Evolutionary conservation across 2,113 vertebrate genomes (phyloP), one percentile per base, ranked within the genome.

Genomic region (Alligator sinensis): DNA sequence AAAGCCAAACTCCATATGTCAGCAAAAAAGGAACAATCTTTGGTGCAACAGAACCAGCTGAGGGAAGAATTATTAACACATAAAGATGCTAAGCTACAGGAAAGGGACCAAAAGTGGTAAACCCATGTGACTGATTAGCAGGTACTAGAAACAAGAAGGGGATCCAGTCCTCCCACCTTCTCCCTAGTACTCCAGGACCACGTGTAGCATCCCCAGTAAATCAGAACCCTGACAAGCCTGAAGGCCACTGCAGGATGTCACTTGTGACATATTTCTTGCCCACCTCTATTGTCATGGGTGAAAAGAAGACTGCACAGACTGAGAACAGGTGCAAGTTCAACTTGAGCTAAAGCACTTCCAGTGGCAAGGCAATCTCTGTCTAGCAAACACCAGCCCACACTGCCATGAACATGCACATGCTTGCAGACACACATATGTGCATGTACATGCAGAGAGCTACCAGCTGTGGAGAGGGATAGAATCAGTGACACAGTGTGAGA

Each of bases 311-410:
- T 70, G 66, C n/a, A 70, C 28, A 70, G 66, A 34, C 66, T 18
- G 76, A 61, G 28, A n/a, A 64, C 5, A 6, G 66, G 34, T 2
- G 19, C 58, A 86, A 86, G 14, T 14, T 17, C 1, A 0, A 83
- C 18, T 79, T 68, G 59, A 25, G 55, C 60, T 0, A 0, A 74
- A 21, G 16, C 72, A 28, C 59, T 15, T 82, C 24, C 25, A 24
- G 70, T 25, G 70, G n/a, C 61, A 9, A 59, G 61, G 34, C 74
- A 85, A 84, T 21, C 59, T 83, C 82, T 86, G 28, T 2, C 0
- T 3, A 6, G 1, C 0, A 24, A 84, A 90, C 0, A 1, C 27
- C 79, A 11, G 18, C 22, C 18, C 1, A 27, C 6, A 2, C 64
- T 11, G 34, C 38, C 66, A 76, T 86, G 81, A 62, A 19, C 70